Percentiles rank a stretch among this genome's conserved stretches.
Evolutionary conservation across 2,113 vertebrate species (phyloP).

Genomic region (Argyrosomus japonicus): DNA sequence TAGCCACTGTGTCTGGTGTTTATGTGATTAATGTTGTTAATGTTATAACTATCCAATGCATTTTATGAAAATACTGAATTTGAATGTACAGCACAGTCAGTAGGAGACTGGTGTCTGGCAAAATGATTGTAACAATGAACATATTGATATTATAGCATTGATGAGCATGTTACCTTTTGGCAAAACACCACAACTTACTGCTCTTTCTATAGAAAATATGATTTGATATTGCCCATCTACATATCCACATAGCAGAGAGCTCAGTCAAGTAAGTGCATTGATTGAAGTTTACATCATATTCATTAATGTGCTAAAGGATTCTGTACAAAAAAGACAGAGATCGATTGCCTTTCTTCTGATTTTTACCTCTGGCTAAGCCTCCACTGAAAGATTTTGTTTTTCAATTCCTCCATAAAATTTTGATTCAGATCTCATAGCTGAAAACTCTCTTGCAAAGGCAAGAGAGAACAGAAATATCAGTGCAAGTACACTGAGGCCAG

Average conservation of each 20-base stretch:
- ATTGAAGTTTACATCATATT: background rate
- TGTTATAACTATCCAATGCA: background rate
- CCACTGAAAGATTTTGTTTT: background rate
- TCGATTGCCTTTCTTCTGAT: background rate
- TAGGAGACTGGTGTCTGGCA: too few species aligned
- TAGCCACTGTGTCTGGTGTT: background rate
- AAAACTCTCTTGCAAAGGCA: background rate
- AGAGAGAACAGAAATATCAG: background rate
- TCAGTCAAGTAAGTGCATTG: background rate
- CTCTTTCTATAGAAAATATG: background rate
- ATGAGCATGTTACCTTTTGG: too few species aligned
- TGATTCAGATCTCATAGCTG: slow-evolving; percentile 7
- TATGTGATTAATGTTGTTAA: background rate
- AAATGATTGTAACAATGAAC: too few species aligned
- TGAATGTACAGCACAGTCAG: too few species aligned
- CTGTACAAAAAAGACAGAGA: background rate
- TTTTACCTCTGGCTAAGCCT: background rate
- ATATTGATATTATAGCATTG: too few species aligned
- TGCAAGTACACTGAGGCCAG: slow-evolving; percentile 14
- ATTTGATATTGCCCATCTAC: too few species aligned
- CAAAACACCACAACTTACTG: background rate
- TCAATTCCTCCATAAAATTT: slow-evolving; percentile 5
- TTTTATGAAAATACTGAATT: background rate
- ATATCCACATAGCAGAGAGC: too few species aligned
- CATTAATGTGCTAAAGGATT: background rate